Evolutionary conservation across 2,888 invertebrate species (phyloP), one percentile per base, ranked within the genome.

Genomic region (Chirona hameri): DNA sequence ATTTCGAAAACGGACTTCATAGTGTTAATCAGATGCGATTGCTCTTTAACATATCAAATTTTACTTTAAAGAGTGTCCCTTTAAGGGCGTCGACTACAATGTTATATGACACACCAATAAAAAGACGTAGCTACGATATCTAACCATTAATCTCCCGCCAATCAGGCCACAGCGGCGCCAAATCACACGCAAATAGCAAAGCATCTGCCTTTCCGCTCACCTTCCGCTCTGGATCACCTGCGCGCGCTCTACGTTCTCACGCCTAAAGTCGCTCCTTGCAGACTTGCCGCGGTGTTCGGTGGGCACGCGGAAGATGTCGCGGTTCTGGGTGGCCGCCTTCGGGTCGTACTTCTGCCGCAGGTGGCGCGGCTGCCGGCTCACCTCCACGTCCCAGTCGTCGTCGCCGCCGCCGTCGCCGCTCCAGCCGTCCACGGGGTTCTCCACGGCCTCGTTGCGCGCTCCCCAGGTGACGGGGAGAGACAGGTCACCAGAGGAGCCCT

Each of bases 231-330:
- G 76, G 14, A 76, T 76, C 9, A 24, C 76, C 21, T 46, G 76
- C 76, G 46, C 14, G 0, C 46, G 21, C 10, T 18, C 18, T 2
- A 24, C 24, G 39, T 76, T 76, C 76, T 76, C 24, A 0, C 18
- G 39, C 9, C 76, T 39, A 39, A 46, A 76, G 39, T 76, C 15
- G 39, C 14, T 46, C 2, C 76, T 39, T 24, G 9, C 76, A 0
- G 76, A 76, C 76, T 76, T 76, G 76, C 76, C 76, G 46, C 76
- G 76, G 76, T 76, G 76, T 24, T 39, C 46, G 46, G 76, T 76
- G 31, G 76, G 76, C 39, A 9, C 9, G 46, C 76, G 76, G 76
- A 76, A 76, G 10, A 76, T 76, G 21, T 76, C 46, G 46, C 76
- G 76, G 24, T 46, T 24, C 39, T 76, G 15, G 24, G 76, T 76